These are phyloP conservation scores for Calameuta filiformis DNA, from an alignment of 2,888 invertebrate species.

Conservation along the genomic window DNA sequence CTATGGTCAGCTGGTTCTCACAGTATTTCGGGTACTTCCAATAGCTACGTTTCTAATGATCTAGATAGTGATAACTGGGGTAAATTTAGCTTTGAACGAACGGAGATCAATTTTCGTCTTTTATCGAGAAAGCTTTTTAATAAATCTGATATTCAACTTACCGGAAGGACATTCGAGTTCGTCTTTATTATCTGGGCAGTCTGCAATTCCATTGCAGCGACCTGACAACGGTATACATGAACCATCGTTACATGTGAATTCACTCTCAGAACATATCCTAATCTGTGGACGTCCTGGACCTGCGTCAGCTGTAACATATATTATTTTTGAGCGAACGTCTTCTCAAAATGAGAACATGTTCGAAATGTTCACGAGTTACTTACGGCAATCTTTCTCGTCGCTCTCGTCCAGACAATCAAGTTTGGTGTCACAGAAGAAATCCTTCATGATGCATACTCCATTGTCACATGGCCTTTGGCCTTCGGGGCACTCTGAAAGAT, in stretches of 20 bases:
- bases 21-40: constrained; percentile 31
- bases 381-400: constrained; percentile 75
- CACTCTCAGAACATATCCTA: constrained; percentile 55
- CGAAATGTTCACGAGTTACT: constrained; percentile 23
- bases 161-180: constrained; percentile 69
- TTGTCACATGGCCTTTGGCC: constrained; percentile 71
- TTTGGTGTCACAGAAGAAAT: constrained; percentile 71
- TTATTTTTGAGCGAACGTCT: not conserved
- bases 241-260: constrained; percentile 70
- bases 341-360: too few species aligned
- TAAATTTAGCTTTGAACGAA: not conserved
- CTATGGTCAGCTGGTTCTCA: constrained; percentile 41
- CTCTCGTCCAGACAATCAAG: constrained; percentile 72
- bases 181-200: constrained; percentile 73
- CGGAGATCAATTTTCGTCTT: not conserved
- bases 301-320: not conserved
- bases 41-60: constrained; percentile 25
- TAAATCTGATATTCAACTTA: constrained; percentile 29
- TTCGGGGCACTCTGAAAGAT: constrained; percentile 52
- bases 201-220: constrained; percentile 69
- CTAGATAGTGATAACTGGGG: not conserved
- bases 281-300: not conserved
- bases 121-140: not conserved
- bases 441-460: constrained; percentile 70
- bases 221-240: constrained; percentile 66